A percentile compares a stretch with the other conserved stretches of the same genome.
Evolutionary conservation across 1,140 invertebrate genomes (phyloP).

Genomic region (Lycorma delicatula): DNA sequence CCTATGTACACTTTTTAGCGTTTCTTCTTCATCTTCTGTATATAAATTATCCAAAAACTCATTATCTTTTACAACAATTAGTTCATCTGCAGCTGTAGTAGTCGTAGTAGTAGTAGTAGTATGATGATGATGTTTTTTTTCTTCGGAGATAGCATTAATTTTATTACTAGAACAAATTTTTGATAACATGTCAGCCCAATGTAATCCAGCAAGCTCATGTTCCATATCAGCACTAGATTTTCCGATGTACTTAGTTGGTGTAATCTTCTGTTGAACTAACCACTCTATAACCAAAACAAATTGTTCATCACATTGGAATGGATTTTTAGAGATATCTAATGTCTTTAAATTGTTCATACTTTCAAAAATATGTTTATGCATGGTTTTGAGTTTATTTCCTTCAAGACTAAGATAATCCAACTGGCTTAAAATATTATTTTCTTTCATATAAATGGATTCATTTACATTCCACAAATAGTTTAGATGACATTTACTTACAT

Average conservation of each 20-base stretch:
- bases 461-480: constrained; percentile 52
- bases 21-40: background rate
- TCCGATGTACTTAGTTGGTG: constrained; percentile 31
- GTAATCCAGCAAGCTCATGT: background rate
- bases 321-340: constrained; percentile 39
- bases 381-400: constrained; percentile 27
- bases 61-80: too few relatives aligned
- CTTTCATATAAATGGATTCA: constrained; percentile 41
- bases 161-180: background rate
- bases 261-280: constrained; percentile 37
- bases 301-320: constrained; percentile 38
- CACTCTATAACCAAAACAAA: constrained; percentile 39
- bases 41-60: background rate
- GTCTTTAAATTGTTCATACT: constrained; percentile 25
- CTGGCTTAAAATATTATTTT: constrained; percentile 40
- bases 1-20: too few relatives aligned
- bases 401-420: constrained; percentile 25
- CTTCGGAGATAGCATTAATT: too few relatives aligned
- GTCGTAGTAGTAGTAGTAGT: background rate
- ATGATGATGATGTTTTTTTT: background rate
- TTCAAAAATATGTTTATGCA: constrained; percentile 21
- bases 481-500: constrained; percentile 56
- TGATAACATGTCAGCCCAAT: constrained; percentile 2
- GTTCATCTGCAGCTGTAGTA: background rate
- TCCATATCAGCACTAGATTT: constrained; percentile 6